A percentile compares a stretch with the other conserved stretches of the same genome.
phyloP scores from a whole-genome alignment of 2,888 invertebrate species.

The Eretmocerus hayati region DNA sequence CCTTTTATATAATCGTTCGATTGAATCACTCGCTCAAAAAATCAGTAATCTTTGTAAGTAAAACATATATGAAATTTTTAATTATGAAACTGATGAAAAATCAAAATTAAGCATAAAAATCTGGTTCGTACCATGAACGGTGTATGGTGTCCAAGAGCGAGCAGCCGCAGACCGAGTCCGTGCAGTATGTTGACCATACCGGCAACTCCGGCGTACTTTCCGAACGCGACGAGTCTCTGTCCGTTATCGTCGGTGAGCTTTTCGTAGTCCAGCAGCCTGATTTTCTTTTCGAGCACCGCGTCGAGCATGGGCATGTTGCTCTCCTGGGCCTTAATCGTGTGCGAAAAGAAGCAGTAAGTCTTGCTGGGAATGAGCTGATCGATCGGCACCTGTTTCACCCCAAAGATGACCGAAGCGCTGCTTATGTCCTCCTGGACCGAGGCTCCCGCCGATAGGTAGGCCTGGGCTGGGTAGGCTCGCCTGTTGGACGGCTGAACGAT shows the following conservation, averaged over 20 bases:
- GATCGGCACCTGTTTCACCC: slow-evolving; percentile 92
- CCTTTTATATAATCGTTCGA: no score
- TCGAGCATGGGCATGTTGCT: slow-evolving; percentile 96
- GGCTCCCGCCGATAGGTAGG: slow-evolving; percentile 88
- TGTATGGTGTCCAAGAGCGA: slow-evolving; percentile 97
- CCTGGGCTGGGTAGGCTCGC: slow-evolving; percentile 95
- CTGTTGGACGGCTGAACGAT: slow-evolving; percentile 98
- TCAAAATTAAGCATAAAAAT: no score
- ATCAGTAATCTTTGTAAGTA: no score
- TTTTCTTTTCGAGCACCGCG: slow-evolving; percentile 92
- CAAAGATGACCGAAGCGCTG: slow-evolving; percentile 92
- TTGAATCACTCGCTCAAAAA: no score
- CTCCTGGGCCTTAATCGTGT: slow-evolving; percentile 98
- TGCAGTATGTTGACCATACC: slow-evolving; percentile 99
- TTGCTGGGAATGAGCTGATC: slow-evolving; percentile 90
- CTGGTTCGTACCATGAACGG: slow-evolving; percentile 80
- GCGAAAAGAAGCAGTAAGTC: slow-evolving; percentile 98
- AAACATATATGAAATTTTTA: no score
- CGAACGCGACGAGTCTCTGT: slow-evolving; percentile 93
- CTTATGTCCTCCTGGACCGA: slow-evolving; percentile 92
- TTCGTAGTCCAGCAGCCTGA: slow-evolving; percentile 95
- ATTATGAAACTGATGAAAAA: no score
- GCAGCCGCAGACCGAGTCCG: slow-evolving; percentile 84
- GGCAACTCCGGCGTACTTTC: slow-evolving; percentile 96
- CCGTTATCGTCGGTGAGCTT: slow-evolving; percentile 86